Evolutionary conservation across 1,140 invertebrate genomes (phyloP).

Genomic region (Drosophila nigromelanica): DNA sequence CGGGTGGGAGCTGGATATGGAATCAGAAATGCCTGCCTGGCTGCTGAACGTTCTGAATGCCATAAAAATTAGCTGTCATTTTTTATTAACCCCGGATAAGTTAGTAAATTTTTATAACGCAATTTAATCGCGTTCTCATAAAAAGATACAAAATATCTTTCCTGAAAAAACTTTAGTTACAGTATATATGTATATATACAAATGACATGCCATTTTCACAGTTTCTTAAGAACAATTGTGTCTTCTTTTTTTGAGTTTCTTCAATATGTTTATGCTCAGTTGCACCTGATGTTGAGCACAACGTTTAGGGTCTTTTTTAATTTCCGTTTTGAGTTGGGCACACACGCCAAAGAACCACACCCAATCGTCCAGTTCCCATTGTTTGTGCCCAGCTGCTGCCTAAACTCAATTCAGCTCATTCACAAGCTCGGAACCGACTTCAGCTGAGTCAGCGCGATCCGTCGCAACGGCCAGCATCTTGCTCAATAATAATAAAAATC

Average conservation of each 20-base stretch:
- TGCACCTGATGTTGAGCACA: conserved; percentile 40
- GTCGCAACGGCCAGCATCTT: conserved; percentile 7
- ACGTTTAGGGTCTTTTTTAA: conserved; percentile 14
- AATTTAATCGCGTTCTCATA: not conserved
- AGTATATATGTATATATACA: no score
- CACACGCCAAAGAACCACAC: conserved; percentile 25
- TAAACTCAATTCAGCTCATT: conserved; percentile 12
- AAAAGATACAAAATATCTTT: no score
- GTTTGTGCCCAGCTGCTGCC: conserved; percentile 12
- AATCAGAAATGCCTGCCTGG: conserved; percentile 16
- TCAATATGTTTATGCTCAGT: no score
- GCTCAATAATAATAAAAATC: conserved; percentile 41
- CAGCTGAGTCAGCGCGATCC: conserved; percentile 39
- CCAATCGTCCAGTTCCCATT: conserved; percentile 14
- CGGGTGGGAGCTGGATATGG: not conserved
- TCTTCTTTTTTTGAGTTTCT: no score
- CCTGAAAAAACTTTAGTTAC: no score
- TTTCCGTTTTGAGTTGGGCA: conserved; percentile 34
- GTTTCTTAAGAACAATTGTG: not conserved
- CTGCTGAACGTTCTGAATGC: conserved; percentile 1
- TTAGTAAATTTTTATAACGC: conserved; percentile 27
- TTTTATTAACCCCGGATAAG: conserved; percentile 51
- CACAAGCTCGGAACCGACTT: conserved; percentile 9
- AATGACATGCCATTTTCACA: not conserved
- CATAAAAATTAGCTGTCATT: conserved; percentile 68